These are phyloP conservation scores for Meandrusa payeni DNA, from an alignment of 2,888 invertebrate genomes.

Conservation along the genomic window DNA sequence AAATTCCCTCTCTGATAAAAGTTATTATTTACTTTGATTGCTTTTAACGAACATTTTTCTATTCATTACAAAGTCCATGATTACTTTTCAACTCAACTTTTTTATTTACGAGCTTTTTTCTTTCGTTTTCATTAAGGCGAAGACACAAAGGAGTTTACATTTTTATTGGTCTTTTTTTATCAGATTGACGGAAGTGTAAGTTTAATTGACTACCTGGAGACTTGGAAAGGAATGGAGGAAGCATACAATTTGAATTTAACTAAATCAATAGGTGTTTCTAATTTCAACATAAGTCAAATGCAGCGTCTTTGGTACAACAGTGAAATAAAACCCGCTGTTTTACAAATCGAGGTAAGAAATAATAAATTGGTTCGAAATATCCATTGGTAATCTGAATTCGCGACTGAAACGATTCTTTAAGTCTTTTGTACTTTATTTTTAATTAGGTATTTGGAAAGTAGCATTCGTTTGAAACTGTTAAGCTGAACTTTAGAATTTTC, in stretches of 20 bases:
- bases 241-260: slow-evolving; percentile 84
- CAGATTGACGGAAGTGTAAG: slow-evolving; percentile 70
- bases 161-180: slow-evolving; percentile 27
- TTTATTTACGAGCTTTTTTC: slow-evolving; percentile 15
- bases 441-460: too few relatives aligned
- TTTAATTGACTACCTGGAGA: slow-evolving; percentile 87
- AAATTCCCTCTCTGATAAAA: slow-evolving; percentile 12
- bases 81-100: slow-evolving; percentile 21
- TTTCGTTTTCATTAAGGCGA: slow-evolving; percentile 14
- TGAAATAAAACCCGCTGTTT: slow-evolving; percentile 83
- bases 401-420: too few relatives aligned
- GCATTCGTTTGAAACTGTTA: too few relatives aligned
- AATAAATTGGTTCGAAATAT: too few relatives aligned
- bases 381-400: too few relatives aligned
- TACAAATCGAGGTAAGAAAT: slow-evolving; percentile 81
- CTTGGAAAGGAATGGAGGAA: slow-evolving; percentile 90
- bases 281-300: slow-evolving; percentile 91
- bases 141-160: slow-evolving; percentile 22
- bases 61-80: slow-evolving; percentile 18
- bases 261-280: slow-evolving; percentile 91
- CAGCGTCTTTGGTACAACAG: slow-evolving; percentile 84
- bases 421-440: too few relatives aligned
- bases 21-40: slow-evolving; percentile 17
- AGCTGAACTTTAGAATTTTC: too few relatives aligned
- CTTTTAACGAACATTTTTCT: slow-evolving; percentile 11